phyloP scores from a whole-genome alignment of 2,113 vertebrate species.

The Hydrolagus affinis region DNA sequence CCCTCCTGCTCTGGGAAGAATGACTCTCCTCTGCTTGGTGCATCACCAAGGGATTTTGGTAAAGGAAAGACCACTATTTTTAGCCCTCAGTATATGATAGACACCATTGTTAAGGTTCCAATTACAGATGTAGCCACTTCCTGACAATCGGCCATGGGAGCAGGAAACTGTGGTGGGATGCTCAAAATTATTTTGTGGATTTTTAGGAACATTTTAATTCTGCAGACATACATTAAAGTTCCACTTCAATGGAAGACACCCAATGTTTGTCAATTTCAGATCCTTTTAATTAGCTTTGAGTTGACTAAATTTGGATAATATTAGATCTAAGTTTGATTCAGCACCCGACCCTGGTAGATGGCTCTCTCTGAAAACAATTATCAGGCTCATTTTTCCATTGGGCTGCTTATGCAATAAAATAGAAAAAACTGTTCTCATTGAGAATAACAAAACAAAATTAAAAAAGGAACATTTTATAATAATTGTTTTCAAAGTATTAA shows the following conservation, averaged over 20 bases:
- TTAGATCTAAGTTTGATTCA: not conserved
- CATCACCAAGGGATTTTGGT: too few species aligned
- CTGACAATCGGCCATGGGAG: not conserved
- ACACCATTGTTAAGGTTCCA: not conserved
- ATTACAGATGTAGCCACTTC: not conserved
- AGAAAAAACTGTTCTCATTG: not conserved
- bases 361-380: not conserved
- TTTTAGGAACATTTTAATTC: slow-evolving; percentile 16
- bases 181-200: slow-evolving; percentile 17
- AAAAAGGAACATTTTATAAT: not conserved
- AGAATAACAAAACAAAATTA: not conserved
- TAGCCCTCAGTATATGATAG: too few species aligned
- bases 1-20: too few species aligned
- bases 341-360: not conserved
- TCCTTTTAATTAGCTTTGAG: not conserved
- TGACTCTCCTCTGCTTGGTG: too few species aligned
- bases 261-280: not conserved
- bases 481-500: not conserved
- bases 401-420: not conserved
- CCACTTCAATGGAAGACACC: not conserved
- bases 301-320: not conserved
- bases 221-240: not conserved
- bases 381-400: not conserved
- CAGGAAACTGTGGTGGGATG: not conserved
- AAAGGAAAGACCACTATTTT: too few species aligned